These are phyloP conservation scores for Charina bottae DNA, from an alignment of 2,113 vertebrate species.

Conservation along the genomic window DNA sequence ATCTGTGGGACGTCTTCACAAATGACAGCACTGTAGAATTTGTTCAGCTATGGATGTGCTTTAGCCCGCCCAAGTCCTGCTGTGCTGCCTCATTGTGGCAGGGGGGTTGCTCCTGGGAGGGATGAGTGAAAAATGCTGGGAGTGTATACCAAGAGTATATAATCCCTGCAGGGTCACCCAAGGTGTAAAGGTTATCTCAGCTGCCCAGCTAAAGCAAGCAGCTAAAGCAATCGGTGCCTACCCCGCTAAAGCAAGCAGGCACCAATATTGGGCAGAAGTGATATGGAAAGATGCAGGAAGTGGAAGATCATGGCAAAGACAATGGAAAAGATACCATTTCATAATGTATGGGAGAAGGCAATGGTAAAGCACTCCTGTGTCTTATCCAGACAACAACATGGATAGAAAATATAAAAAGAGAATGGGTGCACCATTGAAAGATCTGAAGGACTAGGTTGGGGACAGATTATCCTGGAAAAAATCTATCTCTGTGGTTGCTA, in stretches of 20 bases:
- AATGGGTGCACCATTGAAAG: neutral
- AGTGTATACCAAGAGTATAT: neutral
- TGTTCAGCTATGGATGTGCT: slow-evolving; percentile 17
- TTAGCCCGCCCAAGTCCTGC: neutral
- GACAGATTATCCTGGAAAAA: neutral
- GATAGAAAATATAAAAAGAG: neutral
- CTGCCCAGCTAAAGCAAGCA: neutral
- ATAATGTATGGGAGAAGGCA: neutral
- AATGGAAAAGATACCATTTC: neutral
- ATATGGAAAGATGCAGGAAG: neutral
- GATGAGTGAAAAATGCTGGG: neutral
- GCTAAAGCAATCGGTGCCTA: neutral
- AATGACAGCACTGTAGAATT: neutral
- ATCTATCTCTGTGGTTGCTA: neutral
- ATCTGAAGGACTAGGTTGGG: neutral
- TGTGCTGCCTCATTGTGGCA: neutral
- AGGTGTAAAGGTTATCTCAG: neutral
- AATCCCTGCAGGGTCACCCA: neutral
- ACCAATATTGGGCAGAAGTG: neutral
- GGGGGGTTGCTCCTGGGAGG: neutral
- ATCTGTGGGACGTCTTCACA: slow-evolving; percentile 34
- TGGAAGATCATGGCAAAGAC: neutral
- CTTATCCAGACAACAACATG: neutral
- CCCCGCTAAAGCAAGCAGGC: neutral
- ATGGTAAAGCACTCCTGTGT: neutral